Percentiles rank a stretch among this genome's conserved stretches.
phyloP scores from a whole-genome alignment of 2,113 vertebrate species.

The Pterophyllum scalare region DNA sequence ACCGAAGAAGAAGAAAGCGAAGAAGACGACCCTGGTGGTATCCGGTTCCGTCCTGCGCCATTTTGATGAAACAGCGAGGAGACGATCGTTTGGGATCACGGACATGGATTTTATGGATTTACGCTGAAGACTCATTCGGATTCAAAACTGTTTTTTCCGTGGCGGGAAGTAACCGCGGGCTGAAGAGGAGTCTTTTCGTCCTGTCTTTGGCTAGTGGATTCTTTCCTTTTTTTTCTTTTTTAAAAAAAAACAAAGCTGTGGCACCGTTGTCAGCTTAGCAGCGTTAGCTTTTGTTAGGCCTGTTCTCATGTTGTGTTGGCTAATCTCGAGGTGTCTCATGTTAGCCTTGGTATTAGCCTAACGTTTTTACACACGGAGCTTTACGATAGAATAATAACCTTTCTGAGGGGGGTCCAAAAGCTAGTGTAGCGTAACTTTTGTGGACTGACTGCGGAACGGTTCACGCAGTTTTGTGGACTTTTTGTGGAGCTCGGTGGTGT shows the following conservation, averaged over 20 bases:
- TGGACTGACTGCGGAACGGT: conserved; percentile 34
- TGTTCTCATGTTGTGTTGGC: conserved; percentile 34
- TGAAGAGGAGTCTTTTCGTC: not conserved
- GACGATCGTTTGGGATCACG: not conserved
- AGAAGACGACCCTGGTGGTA: too few relatives aligned
- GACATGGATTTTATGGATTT: conserved; percentile 66
- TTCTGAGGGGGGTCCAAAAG: not conserved
- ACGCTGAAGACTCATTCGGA: conserved; percentile 31
- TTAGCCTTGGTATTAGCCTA: conserved; percentile 26
- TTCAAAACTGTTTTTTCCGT: not conserved
- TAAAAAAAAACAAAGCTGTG: too few relatives aligned
- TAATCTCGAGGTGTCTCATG: conserved; percentile 45
- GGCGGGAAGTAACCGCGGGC: not conserved
- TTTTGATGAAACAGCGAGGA: conserved; percentile 79
- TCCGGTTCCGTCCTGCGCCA: conserved; percentile 68
- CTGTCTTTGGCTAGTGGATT: not conserved
- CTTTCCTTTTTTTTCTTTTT: not conserved
- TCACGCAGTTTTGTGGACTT: conserved; percentile 27
- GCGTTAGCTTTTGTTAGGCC: conserved; percentile 54
- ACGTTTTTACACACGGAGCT: not conserved
- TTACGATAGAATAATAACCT: not conserved
- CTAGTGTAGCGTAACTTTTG: not conserved
- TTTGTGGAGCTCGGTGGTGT: not conserved
- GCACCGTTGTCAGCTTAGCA: conserved; percentile 37
- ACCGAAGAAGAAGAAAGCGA: too few relatives aligned